These are phyloP conservation scores for Pempheris klunzingeri DNA, from an alignment of 2,797 vertebrate genomes.

Conservation along the genomic window DNA sequence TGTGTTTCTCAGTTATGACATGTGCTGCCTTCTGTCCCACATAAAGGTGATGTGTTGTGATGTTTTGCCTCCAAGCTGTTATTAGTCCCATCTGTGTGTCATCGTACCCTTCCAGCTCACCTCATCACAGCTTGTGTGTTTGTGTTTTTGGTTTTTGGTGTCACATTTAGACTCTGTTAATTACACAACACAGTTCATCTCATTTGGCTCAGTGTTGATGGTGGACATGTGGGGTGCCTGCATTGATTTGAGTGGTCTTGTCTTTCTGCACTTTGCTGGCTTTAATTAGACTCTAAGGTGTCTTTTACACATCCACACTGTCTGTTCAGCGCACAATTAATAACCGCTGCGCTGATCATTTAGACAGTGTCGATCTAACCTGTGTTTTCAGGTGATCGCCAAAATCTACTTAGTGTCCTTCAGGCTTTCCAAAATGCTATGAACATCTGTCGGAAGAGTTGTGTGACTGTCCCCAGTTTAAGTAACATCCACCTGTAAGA, in stretches of 20 bases:
- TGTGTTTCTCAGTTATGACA: background rate
- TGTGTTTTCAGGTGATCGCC: no score
- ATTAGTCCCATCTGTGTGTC: background rate
- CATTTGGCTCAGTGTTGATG: conserved; percentile 4
- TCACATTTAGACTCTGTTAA: background rate
- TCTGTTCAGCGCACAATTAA: background rate
- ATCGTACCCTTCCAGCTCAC: background rate
- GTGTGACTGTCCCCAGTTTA: background rate
- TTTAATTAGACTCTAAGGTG: no score
- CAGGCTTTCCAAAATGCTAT: background rate
- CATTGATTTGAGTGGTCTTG: background rate
- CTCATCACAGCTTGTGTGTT: background rate
- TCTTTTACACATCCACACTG: background rate
- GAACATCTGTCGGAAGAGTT: no score
- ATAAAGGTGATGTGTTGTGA: background rate
- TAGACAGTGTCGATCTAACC: background rate
- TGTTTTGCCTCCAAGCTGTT: background rate
- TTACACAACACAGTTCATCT: no score
- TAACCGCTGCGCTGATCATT: background rate
- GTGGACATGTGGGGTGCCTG: background rate
- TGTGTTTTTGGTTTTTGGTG: background rate
- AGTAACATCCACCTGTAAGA: background rate
- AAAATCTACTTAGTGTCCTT: no score
- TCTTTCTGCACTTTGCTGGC: background rate
- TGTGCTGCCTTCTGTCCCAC: background rate